Evolutionary conservation across 2,888 invertebrate species (phyloP), one percentile per base, ranked within the genome.

Genomic region (Drosophila helvetica): DNA sequence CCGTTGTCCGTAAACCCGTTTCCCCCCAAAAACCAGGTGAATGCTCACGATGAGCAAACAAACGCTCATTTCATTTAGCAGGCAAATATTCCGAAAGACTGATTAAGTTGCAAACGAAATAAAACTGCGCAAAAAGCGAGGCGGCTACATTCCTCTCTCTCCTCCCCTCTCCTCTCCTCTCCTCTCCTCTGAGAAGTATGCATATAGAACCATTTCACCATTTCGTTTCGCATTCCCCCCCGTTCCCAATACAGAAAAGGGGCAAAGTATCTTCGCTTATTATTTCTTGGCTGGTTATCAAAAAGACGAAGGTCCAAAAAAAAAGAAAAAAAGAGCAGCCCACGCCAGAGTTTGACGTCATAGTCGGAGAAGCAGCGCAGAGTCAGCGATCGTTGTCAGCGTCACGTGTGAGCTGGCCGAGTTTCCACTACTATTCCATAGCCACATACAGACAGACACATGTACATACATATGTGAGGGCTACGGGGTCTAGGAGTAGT

Each of bases 41-140:
- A 61, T 50, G 54, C 27, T 55, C 51, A 63, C 57, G 55, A 48
- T 38, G 42, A 80, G 53, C 81, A 84, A 65, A 57, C 71, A 86
- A 74, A 53, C 65, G 30, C 27, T 45, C 51, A 51, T 84, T 54
- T 54, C 53, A 63, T 80, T 70, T 52, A 54, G 38, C 57, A 58
- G 70, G 64, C 63, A 75, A 78, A 78, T 60, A 62, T 71, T 71
- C 73, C 54, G 48, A 42, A 38, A 38, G 38, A 42, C 65, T 71
- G 70, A 71, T 71, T 73, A 70, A 70, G 38, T 43, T 53, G 12
- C 25, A 59, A 64, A 38, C 19, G 56, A 78, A 62, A 64, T 58
- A 68, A 77, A 82, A 82, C 85, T 87, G 87, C 81, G 81, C 81
- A 82, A 77, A 72, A 74, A 62, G 62, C 60, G 5, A 22, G 59